A percentile compares a stretch with the other conserved stretches of the same genome.
Evolutionary conservation across 2,797 vertebrate genomes (phyloP).

Genomic region (Carduelis carduelis): DNA sequence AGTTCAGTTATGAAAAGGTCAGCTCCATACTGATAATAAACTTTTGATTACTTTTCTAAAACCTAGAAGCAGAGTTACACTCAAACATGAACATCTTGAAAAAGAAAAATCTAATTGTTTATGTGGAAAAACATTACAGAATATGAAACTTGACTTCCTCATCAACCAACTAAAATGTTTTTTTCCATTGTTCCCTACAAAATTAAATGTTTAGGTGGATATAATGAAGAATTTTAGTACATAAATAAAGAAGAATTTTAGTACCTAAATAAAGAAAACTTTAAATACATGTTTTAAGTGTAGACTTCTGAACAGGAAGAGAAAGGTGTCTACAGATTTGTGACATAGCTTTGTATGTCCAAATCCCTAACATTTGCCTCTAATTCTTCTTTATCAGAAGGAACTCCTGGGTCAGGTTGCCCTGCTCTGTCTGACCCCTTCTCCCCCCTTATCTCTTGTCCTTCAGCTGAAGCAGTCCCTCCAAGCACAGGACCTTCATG

Average conservation of each 20-base stretch:
- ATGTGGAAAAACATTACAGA: background rate
- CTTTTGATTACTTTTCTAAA: slow-evolving; percentile 12
- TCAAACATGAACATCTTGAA: background rate
- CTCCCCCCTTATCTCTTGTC: too few relatives aligned
- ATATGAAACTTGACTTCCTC: background rate
- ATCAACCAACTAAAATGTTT: background rate
- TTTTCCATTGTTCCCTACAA: background rate
- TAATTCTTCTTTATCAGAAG: too few relatives aligned
- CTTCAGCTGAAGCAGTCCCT: too few relatives aligned
- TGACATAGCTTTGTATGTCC: background rate
- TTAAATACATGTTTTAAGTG: background rate
- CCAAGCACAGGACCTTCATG: too few relatives aligned
- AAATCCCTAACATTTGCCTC: background rate
- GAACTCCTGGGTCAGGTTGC: too few relatives aligned
- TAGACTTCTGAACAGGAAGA: background rate
- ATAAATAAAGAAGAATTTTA: background rate
- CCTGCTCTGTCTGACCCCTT: too few relatives aligned
- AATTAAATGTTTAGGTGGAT: background rate
- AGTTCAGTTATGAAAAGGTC: background rate
- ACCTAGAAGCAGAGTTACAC: background rate
- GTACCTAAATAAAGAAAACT: background rate
- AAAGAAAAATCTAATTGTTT: background rate
- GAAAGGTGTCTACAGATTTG: background rate
- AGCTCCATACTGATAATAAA: background rate
- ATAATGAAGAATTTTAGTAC: background rate